phyloP scores from a whole-genome alignment of 2,113 vertebrate genomes.

The Percina caprodes region DNA sequence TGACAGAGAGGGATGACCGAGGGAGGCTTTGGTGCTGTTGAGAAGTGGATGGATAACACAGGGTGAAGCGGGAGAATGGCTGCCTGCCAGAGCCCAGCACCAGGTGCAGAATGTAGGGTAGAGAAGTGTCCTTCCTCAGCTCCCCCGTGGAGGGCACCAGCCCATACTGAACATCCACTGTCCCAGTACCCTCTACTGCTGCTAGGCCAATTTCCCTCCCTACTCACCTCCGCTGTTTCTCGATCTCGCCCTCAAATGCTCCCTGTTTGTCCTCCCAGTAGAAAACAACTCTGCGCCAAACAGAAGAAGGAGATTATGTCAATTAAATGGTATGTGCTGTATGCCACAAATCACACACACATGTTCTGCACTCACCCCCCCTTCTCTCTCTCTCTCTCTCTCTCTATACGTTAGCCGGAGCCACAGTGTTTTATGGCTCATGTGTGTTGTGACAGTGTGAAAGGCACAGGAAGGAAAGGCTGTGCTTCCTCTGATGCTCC shows the following conservation, averaged over 20 bases:
- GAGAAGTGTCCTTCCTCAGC: slow-evolving; percentile 70
- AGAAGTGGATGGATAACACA: slow-evolving; percentile 32
- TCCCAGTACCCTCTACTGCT: slow-evolving; percentile 65
- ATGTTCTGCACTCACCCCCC: slow-evolving; percentile 45
- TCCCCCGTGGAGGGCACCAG: slow-evolving; percentile 64
- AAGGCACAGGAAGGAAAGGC: slow-evolving; percentile 85
- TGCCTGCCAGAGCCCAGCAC: slow-evolving; percentile 54
- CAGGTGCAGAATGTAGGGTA: slow-evolving; percentile 72
- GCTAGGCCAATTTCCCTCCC: slow-evolving; percentile 40
- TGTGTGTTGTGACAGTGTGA: slow-evolving; percentile 81
- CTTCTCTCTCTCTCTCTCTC: slow-evolving; percentile 9
- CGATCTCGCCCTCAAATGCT: slow-evolving; percentile 38
- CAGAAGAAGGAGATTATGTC: slow-evolving; percentile 67
- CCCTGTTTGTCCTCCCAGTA: slow-evolving; percentile 24
- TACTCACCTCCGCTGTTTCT: slow-evolving; percentile 41
- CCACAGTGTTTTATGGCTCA: slow-evolving; percentile 63
- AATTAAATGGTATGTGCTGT: slow-evolving; percentile 78
- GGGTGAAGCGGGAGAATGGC: slow-evolving; percentile 58
- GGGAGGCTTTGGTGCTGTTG: slow-evolving; percentile 20
- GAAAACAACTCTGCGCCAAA: slow-evolving; percentile 56
- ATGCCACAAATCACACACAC: slow-evolving; percentile 73
- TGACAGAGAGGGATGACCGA: slow-evolving; percentile 16
- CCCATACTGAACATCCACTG: slow-evolving; percentile 49
- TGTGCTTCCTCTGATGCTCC: slow-evolving; percentile 83
- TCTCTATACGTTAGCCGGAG: slow-evolving; percentile 59